Evolutionary conservation across 2,888 invertebrate genomes (phyloP).

Genomic region (Yponomeuta evonymella): DNA sequence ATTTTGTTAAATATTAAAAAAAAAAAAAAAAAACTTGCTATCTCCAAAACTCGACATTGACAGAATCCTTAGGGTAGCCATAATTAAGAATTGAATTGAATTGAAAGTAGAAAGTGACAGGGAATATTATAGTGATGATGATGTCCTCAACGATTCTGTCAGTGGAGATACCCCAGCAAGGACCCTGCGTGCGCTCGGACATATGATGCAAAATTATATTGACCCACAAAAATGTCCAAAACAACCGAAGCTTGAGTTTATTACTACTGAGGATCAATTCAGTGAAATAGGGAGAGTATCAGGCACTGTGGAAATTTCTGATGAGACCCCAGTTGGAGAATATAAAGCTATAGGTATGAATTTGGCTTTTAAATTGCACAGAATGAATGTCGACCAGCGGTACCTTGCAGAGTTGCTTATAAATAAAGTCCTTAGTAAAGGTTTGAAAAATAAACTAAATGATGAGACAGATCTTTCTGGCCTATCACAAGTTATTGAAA

Average conservation of each 20-base stretch:
- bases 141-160: too few species aligned
- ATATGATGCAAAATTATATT: neutral
- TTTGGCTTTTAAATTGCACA: constrained; percentile 37
- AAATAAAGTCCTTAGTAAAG: constrained; percentile 39
- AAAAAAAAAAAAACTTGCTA: too few species aligned
- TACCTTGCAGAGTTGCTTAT: constrained; percentile 37
- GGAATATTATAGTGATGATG: neutral
- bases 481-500: neutral
- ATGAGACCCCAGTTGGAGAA: constrained; percentile 26
- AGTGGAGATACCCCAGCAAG: too few species aligned
- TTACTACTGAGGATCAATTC: neutral
- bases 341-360: constrained; percentile 37
- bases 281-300: too few species aligned
- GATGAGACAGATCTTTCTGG: constrained; percentile 33
- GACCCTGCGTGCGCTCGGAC: too few species aligned
- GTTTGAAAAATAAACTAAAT: constrained; percentile 32
- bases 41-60: too few species aligned
- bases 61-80: too few species aligned
- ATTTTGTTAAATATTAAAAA: too few species aligned
- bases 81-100: too few species aligned
- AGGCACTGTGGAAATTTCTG: neutral
- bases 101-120: neutral
- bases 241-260: neutral
- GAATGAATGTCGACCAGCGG: constrained; percentile 36
- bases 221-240: neutral